Percentiles rank a stretch among this genome's conserved stretches.
phyloP scores from a whole-genome alignment of 2,888 invertebrate species.

The Troides helena region DNA sequence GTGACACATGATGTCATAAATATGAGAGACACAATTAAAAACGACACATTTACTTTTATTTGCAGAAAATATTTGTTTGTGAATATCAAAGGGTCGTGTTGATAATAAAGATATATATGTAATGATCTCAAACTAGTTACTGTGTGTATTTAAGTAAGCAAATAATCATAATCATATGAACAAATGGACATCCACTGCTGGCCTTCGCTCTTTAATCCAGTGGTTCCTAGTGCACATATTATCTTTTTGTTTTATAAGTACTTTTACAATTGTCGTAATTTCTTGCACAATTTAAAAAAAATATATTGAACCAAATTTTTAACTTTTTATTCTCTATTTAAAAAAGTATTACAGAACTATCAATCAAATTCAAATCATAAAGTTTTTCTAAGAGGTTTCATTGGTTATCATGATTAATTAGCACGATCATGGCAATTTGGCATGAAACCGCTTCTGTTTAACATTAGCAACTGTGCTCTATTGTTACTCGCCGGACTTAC shows the following conservation, averaged over 20 bases:
- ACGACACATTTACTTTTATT: constrained; percentile 32
- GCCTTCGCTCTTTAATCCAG: too few relatives aligned
- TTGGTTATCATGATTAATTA: constrained; percentile 51
- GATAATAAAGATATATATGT: neutral
- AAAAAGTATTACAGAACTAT: neutral
- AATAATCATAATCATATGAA: too few relatives aligned
- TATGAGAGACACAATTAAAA: constrained; percentile 22
- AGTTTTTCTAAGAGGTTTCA: neutral
- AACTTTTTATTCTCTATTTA: neutral
- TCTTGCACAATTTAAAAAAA: too few relatives aligned
- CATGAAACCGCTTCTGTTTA: constrained; percentile 42
- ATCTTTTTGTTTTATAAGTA: too few relatives aligned
- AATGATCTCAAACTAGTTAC: neutral
- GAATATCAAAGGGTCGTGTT: constrained; percentile 34
- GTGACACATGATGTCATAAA: neutral
- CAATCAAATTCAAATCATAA: neutral
- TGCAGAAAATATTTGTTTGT: constrained; percentile 30
- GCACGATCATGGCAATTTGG: constrained; percentile 47
- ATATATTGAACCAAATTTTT: neutral
- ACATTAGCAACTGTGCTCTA: constrained; percentile 43
- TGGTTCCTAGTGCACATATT: too few relatives aligned
- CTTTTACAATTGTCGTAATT: too few relatives aligned
- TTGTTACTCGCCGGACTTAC: constrained; percentile 49
- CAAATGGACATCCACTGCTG: too few relatives aligned
- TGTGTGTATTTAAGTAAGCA: too few relatives aligned